phyloP scores from a whole-genome alignment of 2,113 vertebrate species.

The Laterallus jamaicensis region DNA sequence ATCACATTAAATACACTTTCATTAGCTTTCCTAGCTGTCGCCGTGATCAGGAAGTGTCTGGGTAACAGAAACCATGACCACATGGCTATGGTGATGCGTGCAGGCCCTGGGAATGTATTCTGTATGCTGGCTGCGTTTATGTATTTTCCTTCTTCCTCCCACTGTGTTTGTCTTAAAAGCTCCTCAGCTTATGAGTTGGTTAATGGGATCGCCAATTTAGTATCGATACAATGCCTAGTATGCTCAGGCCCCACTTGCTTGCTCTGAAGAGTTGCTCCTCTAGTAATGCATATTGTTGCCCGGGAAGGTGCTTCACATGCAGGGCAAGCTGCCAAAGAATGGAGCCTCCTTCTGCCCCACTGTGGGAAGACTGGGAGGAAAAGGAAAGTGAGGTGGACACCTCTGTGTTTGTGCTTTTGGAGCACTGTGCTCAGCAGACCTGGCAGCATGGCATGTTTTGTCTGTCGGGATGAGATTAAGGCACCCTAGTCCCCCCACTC shows the following conservation, averaged over 20 bases:
- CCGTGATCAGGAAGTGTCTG: not conserved
- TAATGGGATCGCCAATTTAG: not conserved
- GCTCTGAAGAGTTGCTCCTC: not conserved
- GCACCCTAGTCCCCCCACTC: not conserved
- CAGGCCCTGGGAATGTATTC: not conserved
- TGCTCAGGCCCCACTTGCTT: not conserved
- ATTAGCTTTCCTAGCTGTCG: not conserved
- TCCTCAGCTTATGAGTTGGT: not conserved
- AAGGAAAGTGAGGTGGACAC: not conserved
- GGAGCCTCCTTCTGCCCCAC: not conserved
- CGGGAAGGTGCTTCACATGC: not conserved
- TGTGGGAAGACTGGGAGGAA: not conserved
- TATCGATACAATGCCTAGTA: not conserved
- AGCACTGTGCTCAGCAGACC: not conserved
- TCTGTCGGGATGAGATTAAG: not conserved
- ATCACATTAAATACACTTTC: not conserved
- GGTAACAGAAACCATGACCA: not conserved
- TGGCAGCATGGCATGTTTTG: accelerated
- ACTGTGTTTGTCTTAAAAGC: not conserved
- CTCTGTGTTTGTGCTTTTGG: not conserved
- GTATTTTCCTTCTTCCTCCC: slow-evolving; percentile 23
- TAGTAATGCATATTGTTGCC: not conserved
- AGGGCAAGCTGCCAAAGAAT: not conserved
- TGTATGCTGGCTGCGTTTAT: not conserved
- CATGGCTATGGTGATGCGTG: not conserved